These are phyloP conservation scores for Polietes domitor DNA, from an alignment of 2,888 invertebrate genomes.

Conservation along the genomic window DNA sequence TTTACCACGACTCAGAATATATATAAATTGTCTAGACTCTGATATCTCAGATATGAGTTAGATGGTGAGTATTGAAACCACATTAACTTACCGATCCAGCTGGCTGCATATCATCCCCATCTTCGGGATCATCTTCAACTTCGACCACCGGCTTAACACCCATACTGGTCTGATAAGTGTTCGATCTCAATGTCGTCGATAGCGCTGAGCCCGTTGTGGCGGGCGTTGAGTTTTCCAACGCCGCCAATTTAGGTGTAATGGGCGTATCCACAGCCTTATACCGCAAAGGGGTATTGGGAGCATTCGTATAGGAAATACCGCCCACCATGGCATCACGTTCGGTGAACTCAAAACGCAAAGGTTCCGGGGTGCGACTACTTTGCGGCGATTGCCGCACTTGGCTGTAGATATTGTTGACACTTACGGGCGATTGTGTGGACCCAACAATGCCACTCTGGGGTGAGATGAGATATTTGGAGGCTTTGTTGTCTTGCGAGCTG, in stretches of 20 bases:
- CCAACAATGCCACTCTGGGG: not conserved
- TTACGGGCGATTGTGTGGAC: constrained; percentile 47
- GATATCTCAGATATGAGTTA: too few relatives aligned
- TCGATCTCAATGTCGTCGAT: constrained; percentile 2
- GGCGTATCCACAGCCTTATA: constrained; percentile 50
- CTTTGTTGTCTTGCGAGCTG: constrained; percentile 77
- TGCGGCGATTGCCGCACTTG: constrained; percentile 67
- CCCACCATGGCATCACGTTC: constrained; percentile 78
- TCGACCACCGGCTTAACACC: constrained; percentile 22
- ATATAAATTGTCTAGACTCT: too few relatives aligned
- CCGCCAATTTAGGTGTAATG: constrained; percentile 13
- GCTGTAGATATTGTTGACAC: constrained; percentile 60
- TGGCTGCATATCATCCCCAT: constrained; percentile 73
- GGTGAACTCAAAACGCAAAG: constrained; percentile 78
- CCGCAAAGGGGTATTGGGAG: constrained; percentile 71
- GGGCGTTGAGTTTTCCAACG: constrained; percentile 32
- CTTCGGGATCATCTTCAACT: constrained; percentile 72
- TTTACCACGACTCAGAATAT: too few relatives aligned
- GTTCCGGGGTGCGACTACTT: constrained; percentile 74
- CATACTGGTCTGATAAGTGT: constrained; percentile 20
- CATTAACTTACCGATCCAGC: constrained; percentile 72
- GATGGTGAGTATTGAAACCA: too few relatives aligned
- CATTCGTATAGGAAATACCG: constrained; percentile 72
- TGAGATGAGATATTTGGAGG: constrained; percentile 73
- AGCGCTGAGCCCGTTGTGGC: not conserved